Conservation (phyloP, 1,140 invertebrate species). For the Archegozetes longisetosus region DNA sequence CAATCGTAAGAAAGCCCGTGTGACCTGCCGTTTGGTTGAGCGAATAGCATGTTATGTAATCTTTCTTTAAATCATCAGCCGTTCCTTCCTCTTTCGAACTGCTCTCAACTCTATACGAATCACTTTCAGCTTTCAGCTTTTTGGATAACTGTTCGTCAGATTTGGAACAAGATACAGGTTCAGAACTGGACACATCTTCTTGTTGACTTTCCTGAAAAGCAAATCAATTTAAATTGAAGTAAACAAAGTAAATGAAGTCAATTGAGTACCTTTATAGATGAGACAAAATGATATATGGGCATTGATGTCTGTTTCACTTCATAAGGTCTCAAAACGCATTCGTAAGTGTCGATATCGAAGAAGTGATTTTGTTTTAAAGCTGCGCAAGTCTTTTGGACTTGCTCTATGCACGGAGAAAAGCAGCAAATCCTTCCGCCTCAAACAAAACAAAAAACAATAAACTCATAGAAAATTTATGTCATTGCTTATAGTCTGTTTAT, state of each 20-base stretch:
- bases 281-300: neutral
- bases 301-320: constrained; percentile 47
- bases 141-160: neutral
- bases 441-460: neutral
- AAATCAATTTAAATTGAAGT: neutral
- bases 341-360: constrained; percentile 63
- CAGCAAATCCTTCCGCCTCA: constrained; percentile 79
- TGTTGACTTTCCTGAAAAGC: neutral
- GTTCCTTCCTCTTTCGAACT: constrained; percentile 38
- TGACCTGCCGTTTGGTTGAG: constrained; percentile 61
- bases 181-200: neutral
- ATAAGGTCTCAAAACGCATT: constrained; percentile 67
- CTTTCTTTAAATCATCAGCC: neutral
- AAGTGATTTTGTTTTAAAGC: constrained; percentile 53
- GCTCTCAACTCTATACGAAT: constrained; percentile 13
- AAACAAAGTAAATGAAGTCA: neutral
- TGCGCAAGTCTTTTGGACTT: constrained; percentile 72
- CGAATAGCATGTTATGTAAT: constrained; percentile 5
- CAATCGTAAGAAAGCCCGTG: constrained; percentile 85
- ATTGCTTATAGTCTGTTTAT: too few species aligned
- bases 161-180: neutral
- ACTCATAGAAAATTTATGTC: too few species aligned
- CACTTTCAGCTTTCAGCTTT: neutral
- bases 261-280: neutral
- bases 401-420: constrained; percentile 96